These are phyloP conservation scores for Aphelocoma coerulescens DNA, from an alignment of 2,113 vertebrate species.

Conservation along the genomic window DNA sequence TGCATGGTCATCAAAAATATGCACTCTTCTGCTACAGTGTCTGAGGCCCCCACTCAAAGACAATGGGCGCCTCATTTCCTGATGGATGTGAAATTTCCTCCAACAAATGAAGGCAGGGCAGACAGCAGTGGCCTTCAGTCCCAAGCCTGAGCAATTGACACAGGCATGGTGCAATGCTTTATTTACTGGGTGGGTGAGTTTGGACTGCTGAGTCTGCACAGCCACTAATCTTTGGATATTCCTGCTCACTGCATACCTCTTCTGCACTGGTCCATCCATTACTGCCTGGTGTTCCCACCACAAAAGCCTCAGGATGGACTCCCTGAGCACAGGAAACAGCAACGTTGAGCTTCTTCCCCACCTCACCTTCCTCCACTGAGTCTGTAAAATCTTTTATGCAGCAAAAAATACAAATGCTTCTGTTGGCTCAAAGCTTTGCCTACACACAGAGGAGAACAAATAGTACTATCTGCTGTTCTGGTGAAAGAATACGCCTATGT, in stretches of 20 bases:
- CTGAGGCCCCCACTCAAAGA: not conserved
- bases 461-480: not conserved
- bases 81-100: not conserved
- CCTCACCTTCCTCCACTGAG: not conserved
- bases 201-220: not conserved
- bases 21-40: not conserved
- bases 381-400: not conserved
- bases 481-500: not conserved
- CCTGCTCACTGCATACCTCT: not conserved
- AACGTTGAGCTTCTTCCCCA: not conserved
- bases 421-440: not conserved
- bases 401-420: not conserved
- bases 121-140: not conserved
- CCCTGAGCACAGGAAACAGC: not conserved
- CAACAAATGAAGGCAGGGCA: not conserved
- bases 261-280: not conserved
- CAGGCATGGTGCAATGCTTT: not conserved
- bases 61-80: not conserved
- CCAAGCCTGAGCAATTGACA: not conserved
- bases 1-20: accelerated
- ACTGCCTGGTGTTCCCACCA: not conserved
- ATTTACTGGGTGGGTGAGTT: not conserved
- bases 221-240: not conserved
- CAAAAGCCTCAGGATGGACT: not conserved
- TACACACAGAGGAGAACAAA: not conserved